Percentiles rank a stretch among this genome's conserved stretches.
Evolutionary conservation across 2,113 vertebrate species (phyloP).

Genomic region (Onychostruthus taczanowskii): DNA sequence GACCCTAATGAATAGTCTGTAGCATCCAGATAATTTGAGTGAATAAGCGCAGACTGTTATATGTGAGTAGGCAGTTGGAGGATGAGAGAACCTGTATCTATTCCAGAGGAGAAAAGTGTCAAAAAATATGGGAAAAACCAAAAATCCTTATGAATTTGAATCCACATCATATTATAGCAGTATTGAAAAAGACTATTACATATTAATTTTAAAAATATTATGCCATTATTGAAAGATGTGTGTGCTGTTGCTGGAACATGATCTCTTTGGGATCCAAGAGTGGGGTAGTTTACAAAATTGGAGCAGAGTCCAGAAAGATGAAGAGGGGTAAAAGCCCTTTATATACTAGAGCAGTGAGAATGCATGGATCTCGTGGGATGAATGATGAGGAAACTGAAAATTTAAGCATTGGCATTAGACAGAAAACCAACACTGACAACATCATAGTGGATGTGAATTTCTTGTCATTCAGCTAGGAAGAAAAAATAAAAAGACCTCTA

Average conservation of each 20-base stretch:
- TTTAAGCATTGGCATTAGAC: neutral
- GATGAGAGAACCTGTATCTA: neutral
- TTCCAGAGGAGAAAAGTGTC: neutral
- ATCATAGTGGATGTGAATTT: neutral
- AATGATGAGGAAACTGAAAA: neutral
- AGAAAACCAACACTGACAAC: neutral
- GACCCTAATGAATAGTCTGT: neutral
- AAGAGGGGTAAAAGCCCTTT: neutral
- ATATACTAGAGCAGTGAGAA: neutral
- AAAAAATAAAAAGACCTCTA: neutral
- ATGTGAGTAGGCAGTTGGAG: neutral
- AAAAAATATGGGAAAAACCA: neutral
- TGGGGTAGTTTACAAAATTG: neutral
- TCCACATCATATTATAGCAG: neutral
- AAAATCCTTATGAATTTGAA: neutral
- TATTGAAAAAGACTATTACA: neutral
- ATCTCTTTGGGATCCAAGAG: neutral
- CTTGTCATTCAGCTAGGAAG: neutral
- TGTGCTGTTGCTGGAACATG: neutral
- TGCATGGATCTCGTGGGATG: neutral
- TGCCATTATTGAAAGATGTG: neutral
- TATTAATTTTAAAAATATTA: fast-evolving
- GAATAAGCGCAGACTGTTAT: neutral
- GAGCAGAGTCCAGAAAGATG: neutral
- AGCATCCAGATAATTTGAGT: neutral